phyloP scores from a whole-genome alignment of 2,888 invertebrate genomes.

The Ephialtes manifestator region DNA sequence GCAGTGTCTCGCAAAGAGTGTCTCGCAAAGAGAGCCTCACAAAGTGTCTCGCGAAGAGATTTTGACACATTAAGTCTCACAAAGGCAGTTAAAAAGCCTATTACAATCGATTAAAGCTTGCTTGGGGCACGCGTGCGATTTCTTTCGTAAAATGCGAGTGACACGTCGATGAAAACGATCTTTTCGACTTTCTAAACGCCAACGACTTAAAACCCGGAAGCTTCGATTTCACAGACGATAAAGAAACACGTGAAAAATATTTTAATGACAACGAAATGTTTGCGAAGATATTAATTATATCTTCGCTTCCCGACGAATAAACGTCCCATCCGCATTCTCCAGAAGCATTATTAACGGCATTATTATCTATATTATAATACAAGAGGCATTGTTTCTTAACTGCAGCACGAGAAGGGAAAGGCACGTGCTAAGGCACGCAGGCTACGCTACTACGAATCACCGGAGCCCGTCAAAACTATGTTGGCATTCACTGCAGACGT shows the following conservation, averaged over 20 bases:
- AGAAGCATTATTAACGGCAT: conserved; percentile 12
- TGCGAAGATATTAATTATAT: conserved; percentile 29
- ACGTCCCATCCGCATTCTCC: conserved; percentile 20
- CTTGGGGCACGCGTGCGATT: conserved; percentile 18
- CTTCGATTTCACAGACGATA: conserved; percentile 23
- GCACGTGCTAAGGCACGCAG: conserved; percentile 48
- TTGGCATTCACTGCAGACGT: conserved; percentile 2
- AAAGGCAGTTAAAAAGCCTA: too few species aligned
- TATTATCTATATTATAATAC: conserved; percentile 53
- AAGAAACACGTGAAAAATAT: conserved; percentile 4
- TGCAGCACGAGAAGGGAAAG: conserved; percentile 41
- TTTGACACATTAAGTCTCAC: too few species aligned
- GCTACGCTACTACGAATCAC: background rate
- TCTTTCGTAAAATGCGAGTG: conserved; percentile 31
- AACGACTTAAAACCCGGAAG: background rate
- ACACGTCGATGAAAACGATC: conserved; percentile 9
- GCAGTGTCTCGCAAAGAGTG: too few species aligned
- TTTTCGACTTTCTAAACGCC: conserved; percentile 25
- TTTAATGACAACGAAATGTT: conserved; percentile 1
- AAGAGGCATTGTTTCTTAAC: conserved; percentile 57
- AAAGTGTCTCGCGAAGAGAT: too few species aligned
- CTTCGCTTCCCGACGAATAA: conserved; percentile 39
- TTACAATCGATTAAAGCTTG: background rate
- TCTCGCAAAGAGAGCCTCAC: too few species aligned
- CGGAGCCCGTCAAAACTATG: background rate